Evolutionary conservation across 2,113 vertebrate genomes (phyloP), one percentile per base, ranked within the genome.

Genomic region (Epinephelus fuscoguttatus): DNA sequence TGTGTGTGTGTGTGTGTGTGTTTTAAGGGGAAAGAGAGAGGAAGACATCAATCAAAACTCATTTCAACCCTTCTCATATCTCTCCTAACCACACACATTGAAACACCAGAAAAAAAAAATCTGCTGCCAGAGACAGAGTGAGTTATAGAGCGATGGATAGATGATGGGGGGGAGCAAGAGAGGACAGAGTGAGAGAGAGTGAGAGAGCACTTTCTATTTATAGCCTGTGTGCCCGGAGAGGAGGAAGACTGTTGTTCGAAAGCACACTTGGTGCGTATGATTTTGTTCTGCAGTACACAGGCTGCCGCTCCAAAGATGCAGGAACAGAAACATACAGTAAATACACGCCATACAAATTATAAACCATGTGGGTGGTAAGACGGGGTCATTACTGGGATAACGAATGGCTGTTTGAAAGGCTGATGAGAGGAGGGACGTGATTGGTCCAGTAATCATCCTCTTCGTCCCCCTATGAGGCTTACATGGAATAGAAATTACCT

Each of bases 141-240:
- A 90, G 75, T 82, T 86, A 77, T 50, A 79, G 88, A 81, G 81
- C 70, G 86, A 88, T 84, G 70, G 74, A 72, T 81, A 61, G 74
- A 6, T 74, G 60, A 63, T 40, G 70, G 23, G 66, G 50, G 71
- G 68, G 77, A 63, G 60, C 15, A 62, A 53, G 80, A 80, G 85
- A 73, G 74, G 70, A 81, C 72, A 78, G 79, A 69, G 81, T 25
- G 75, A 77, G 69, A 57, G 60, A 70, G 81, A 88, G 90, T 74
- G 91, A 90, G 87, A 79, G 91, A 79, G 85, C 84, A 82, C 87
- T 89, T 89, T 92, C 93, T 94, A 94, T 94, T 94, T 94, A 89
- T 94, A 94, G 89, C 80, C 75, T 3, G 27, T 78, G 85, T 87
- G 91, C 88, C 87, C 86, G 18, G 75, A 91, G 88, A 91, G 90